Evolutionary conservation across 1,140 invertebrate species (phyloP).

Genomic region (Euura lappo): DNA sequence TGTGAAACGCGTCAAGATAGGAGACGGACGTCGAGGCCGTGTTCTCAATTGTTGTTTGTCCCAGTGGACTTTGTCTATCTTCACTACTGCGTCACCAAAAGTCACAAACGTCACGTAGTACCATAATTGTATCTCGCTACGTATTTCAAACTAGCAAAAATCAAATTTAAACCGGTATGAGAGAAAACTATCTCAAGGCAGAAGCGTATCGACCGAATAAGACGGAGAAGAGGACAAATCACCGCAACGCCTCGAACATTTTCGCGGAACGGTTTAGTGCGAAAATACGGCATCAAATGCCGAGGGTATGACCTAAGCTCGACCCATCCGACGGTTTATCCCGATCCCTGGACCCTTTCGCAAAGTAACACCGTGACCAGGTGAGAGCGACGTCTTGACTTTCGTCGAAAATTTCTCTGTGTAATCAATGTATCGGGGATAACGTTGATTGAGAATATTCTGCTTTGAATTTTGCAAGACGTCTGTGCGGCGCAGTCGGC

Average conservation of each 20-base stretch:
- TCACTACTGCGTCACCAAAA: background rate
- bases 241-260: background rate
- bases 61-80: background rate
- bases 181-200: too few species aligned
- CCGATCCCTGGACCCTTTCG: background rate
- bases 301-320: background rate
- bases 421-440: too few species aligned
- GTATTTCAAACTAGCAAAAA: too few species aligned
- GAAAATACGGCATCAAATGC: background rate
- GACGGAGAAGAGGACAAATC: background rate
- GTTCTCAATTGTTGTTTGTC: background rate
- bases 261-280: background rate
- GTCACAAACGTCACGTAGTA: too few species aligned
- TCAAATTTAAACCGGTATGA: too few species aligned
- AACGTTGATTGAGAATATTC: background rate
- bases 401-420: too few species aligned
- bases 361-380: background rate
- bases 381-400: background rate
- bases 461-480: background rate
- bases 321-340: too few species aligned
- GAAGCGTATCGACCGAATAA: background rate
- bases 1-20: conserved; percentile 6
- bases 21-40: background rate
- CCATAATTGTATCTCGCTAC: too few species aligned
- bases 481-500: background rate